phyloP scores from a whole-genome alignment of 2,888 invertebrate genomes.

The Cerastoderma edule region DNA sequence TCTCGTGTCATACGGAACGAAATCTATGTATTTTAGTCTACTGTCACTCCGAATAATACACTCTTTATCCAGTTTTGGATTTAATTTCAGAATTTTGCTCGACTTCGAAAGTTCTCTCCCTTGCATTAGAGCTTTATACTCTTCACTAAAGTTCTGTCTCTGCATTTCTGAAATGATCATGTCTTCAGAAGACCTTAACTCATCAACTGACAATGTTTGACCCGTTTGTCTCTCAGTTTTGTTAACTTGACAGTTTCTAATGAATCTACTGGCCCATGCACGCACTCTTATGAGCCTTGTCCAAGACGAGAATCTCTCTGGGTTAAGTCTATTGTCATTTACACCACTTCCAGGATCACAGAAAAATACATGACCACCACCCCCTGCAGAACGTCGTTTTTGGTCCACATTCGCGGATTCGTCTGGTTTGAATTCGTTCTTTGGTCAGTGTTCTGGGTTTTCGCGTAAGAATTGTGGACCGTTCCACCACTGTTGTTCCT shows the following conservation, averaged over 20 bases:
- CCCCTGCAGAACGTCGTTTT: too few species aligned
- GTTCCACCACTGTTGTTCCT: slow-evolving; percentile 30
- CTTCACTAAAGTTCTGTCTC: slow-evolving; percentile 8
- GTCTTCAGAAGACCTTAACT: slow-evolving; percentile 32
- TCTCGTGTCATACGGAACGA: slow-evolving; percentile 32
- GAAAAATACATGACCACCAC: too few species aligned
- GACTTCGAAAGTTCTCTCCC: slow-evolving; percentile 4
- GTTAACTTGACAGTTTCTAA: slow-evolving; percentile 28
- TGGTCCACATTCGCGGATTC: not conserved
- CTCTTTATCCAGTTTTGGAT: slow-evolving; percentile 38
- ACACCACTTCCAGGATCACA: too few species aligned
- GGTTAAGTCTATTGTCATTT: slow-evolving; percentile 24
- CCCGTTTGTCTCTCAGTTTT: slow-evolving; percentile 2
- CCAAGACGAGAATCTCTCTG: slow-evolving; percentile 31
- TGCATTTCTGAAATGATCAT: slow-evolving; percentile 29
- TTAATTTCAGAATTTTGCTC: slow-evolving; percentile 40
- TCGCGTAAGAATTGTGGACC: slow-evolving; percentile 36
- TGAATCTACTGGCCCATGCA: slow-evolving; percentile 30
- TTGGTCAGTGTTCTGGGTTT: slow-evolving; percentile 20
- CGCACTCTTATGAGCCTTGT: not conserved
- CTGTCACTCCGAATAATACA: slow-evolving; percentile 31
- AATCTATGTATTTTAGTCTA: slow-evolving; percentile 36
- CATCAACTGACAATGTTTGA: slow-evolving; percentile 9
- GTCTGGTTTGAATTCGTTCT: not conserved
- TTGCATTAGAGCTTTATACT: slow-evolving; percentile 18